Base-by-base conservation (phyloP, 1,140 invertebrate species). In the Tetramorium parvispinum region DNA sequence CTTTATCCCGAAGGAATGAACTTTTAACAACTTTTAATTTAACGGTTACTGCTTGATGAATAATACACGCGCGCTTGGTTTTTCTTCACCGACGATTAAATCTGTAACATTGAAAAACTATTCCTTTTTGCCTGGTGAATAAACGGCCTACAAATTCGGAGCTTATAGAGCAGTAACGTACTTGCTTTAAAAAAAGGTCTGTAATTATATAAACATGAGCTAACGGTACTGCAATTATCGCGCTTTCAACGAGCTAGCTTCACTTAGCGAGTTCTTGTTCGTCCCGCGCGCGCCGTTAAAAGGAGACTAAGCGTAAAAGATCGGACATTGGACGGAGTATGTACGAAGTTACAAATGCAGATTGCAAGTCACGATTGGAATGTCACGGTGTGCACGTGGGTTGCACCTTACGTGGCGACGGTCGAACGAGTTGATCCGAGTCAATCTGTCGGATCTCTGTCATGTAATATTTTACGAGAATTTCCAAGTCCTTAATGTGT, bases 341-440 rank as follows among this genome's bases (percentile, higher is more conserved):
- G 27, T 21, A 76, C 81, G 46, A 76, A 85, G 55, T 77, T 76
- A 85, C 81, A 18, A 85, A 77, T 85, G 43, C 81, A 85, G 71
- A 77, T 77, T 85, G 81, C 81, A 85, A 75, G 71, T 77, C 71
- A 77, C 68, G 81, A 61, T 85, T 37, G 81, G 81, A 85, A 85
- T 85, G 81, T 85, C 70, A 76, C 57, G 70, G 70, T 75, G 55
- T 82, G 32, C 21, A 70, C 57, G 10, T 75, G 66, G 68, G 68
- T 73, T 68, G 73, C 37, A 46, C 27, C 63, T 88, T 70, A 68
- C 53, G 49, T 63, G 43, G 65, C 32, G 16, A 32, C 32, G 43
- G 18, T 57, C 37, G 51, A 57, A 73, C 68, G 51, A 75, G 55
- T 4, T 24, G 43, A 70, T 78, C 13, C 43, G 21, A 63, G 13